A percentile compares a stretch with the other conserved stretches of the same genome.
These are phyloP conservation scores for Panthera uncia DNA, from an alignment of 2,113 vertebrate genomes.

Conservation along the genomic window DNA sequence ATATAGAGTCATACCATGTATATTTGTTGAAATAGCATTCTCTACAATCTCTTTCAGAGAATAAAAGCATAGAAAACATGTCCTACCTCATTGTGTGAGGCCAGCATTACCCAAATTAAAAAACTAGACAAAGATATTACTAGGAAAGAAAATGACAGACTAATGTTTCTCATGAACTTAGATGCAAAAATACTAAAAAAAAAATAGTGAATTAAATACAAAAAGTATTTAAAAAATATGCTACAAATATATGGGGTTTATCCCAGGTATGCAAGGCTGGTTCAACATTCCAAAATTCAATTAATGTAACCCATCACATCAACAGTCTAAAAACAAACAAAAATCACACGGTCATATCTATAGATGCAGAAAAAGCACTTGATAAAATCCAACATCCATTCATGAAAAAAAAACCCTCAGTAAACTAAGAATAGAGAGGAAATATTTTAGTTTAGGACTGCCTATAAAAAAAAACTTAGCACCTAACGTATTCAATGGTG, in stretches of 20 bases:
- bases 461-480: not conserved
- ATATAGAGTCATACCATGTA: not conserved
- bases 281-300: not conserved
- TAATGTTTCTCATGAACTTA: not conserved
- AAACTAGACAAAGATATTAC: not conserved
- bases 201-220: not conserved
- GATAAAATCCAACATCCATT: not conserved
- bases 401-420: not conserved
- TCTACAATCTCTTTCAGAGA: not conserved
- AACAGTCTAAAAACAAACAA: not conserved
- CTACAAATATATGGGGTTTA: not conserved
- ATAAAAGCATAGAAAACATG: not conserved
- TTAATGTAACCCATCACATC: not conserved
- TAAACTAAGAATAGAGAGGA: not conserved
- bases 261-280: not conserved
- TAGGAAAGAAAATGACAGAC: not conserved
- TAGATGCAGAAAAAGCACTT: not conserved
- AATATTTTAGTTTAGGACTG: not conserved
- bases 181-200: not conserved
- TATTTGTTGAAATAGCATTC: not conserved
- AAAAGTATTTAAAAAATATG: not conserved
- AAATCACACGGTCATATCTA: not conserved
- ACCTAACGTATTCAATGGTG: not conserved
- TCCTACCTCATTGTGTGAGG: not conserved
- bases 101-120: not conserved